Base-by-base conservation (phyloP, 2,797 vertebrate species). In the Gymnopithys bicolor region DNA sequence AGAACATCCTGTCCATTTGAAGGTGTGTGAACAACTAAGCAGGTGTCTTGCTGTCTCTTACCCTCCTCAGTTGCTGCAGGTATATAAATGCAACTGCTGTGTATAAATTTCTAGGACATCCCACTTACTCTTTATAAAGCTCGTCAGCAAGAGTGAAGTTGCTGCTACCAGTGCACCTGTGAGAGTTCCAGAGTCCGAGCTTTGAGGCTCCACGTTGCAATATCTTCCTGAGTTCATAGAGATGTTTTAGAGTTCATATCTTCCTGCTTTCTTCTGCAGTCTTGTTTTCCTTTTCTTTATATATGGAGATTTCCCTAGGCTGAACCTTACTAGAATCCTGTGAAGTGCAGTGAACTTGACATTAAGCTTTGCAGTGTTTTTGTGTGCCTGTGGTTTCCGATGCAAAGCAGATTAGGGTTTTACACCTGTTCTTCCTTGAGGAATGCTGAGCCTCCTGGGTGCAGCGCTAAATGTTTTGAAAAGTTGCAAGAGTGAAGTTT, bases 121-220 rank as follows among this genome's bases (percentile, higher is more conserved):
- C 9, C 14, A 8, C 48, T 69, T 77, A 46, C 0, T 82, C 21
- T 41, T 52, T 58, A 39, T 43, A 7, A 67, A 39, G 11, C 67
- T 53, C 3, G 2, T 73, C 28, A 82, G 52, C 5, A 48, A 25
- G 84, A 76, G 3, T 9, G 14, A 24, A 55, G 23, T 46, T 75
- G 23, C n/a, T 81, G 28, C 28, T 86, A 0, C 62, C 16, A 11
- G 33, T 59, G 32, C 33, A 79, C 8, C 7, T 22, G 32, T 46
- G 63, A 46, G 45, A 13, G 10, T 93, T 84, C 32, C 13, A 17
- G 23, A 62, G 43, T 24, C 23, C 45, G 33, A 28, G 14, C 19
- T 81, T 62, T 33, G 17, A 4, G 15, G 55, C 39, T 0, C 0
- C 7, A 11, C 3, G 13, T 48, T 81, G 32, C 43, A 22, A 0